These are phyloP conservation scores for Eurystomus gularis DNA, from an alignment of 2,113 vertebrate genomes.

Conservation along the genomic window DNA sequence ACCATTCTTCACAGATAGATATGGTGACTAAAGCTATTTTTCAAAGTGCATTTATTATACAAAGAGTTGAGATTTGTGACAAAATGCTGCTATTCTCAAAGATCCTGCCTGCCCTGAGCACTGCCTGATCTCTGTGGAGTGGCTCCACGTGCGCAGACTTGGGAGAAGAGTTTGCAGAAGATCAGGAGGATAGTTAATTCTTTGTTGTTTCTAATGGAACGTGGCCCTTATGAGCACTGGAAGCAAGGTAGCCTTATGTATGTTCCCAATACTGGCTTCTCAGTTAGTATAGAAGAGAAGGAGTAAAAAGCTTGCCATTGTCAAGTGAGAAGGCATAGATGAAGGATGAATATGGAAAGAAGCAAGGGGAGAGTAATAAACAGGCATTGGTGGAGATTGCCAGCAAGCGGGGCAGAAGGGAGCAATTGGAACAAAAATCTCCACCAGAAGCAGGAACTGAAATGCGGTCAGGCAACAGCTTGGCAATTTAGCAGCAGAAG, in stretches of 20 bases:
- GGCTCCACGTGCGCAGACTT: fast-evolving
- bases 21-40: not conserved
- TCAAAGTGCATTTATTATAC: not conserved
- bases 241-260: not conserved
- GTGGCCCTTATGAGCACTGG: not conserved
- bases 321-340: not conserved
- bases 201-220: not conserved
- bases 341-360: not conserved
- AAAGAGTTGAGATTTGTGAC: not conserved
- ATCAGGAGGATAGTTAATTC: not conserved
- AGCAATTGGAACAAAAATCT: not conserved
- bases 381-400: not conserved
- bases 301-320: not conserved
- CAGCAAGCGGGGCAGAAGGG: not conserved
- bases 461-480: not conserved
- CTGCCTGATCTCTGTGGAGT: not conserved
- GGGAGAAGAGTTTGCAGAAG: not conserved
- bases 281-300: not conserved
- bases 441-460: not conserved
- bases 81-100: not conserved
- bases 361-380: not conserved
- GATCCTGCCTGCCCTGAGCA: not conserved
- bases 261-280: not conserved
- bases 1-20: not conserved
- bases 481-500: not conserved